phyloP scores from a whole-genome alignment of 2,888 invertebrate species.

The Oscheius sp. region DNA sequence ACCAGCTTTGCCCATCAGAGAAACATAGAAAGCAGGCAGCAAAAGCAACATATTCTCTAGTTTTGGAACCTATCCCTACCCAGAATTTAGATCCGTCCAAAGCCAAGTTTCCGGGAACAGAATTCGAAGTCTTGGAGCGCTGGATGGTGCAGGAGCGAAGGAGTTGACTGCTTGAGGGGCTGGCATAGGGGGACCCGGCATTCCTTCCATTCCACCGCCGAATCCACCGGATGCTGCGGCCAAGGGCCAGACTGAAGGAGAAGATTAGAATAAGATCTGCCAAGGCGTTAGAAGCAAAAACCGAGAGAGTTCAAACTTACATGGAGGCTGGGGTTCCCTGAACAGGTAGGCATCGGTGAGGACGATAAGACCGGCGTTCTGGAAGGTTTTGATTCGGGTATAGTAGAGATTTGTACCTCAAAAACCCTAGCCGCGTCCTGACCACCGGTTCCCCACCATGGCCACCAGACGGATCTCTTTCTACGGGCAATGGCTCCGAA shows the following conservation, averaged over 20 bases:
- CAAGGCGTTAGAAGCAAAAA: constrained; percentile 1
- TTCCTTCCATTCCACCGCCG: background rate
- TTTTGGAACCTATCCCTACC: background rate
- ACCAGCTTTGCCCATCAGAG: background rate
- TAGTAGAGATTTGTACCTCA: constrained; percentile 48
- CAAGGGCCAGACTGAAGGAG: background rate
- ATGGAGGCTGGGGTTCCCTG: constrained; percentile 65
- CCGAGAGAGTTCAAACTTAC: constrained; percentile 50
- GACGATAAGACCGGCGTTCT: constrained; percentile 74
- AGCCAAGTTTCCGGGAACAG: constrained; percentile 64
- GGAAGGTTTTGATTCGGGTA: constrained; percentile 26
- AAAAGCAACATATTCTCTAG: background rate
- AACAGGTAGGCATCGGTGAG: constrained; percentile 73
- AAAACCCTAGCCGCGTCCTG: constrained; percentile 75
- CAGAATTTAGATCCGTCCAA: constrained; percentile 3
- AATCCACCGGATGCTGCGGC: background rate
- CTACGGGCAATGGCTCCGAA: constrained; percentile 6
- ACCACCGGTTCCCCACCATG: constrained; percentile 49
- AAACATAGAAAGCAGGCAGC: background rate
- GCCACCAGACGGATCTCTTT: constrained; percentile 24
- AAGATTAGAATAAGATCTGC: background rate
- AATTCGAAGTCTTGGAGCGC: constrained; percentile 26
- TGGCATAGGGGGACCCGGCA: constrained; percentile 1
- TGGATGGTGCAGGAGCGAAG: background rate
- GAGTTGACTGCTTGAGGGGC: background rate